phyloP scores from a whole-genome alignment of 2,797 vertebrate species.

The Crossoptilon crossoptilon region DNA sequence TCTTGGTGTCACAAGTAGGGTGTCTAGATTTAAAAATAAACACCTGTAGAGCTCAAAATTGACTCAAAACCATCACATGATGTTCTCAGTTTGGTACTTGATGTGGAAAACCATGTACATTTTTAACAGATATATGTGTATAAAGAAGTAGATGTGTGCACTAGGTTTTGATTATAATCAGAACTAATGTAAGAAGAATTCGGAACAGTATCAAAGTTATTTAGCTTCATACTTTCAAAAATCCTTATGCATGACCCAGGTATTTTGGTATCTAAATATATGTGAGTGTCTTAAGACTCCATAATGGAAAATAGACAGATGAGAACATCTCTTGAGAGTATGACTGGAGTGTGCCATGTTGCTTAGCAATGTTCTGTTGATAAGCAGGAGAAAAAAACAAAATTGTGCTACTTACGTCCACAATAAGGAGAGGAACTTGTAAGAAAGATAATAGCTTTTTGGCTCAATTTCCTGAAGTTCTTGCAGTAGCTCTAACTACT shows the following conservation, averaged over 20 bases:
- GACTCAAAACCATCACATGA: background rate
- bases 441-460: background rate
- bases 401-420: background rate
- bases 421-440: background rate
- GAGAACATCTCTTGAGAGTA: background rate
- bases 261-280: background rate
- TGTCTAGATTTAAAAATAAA: background rate
- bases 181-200: background rate
- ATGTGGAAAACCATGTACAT: background rate
- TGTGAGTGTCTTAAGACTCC: background rate
- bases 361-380: background rate
- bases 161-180: background rate
- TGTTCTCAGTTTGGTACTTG: background rate
- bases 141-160: background rate
- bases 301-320: background rate
- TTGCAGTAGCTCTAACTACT: background rate
- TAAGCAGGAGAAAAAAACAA: background rate
- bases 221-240: background rate
- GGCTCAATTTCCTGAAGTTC: background rate
- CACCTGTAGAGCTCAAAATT: background rate
- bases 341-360: background rate
- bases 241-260: background rate
- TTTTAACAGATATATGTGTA: background rate
- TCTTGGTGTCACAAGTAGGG: background rate
- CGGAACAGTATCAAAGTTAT: background rate